Percentiles rank a stretch among this genome's conserved stretches.
Conservation (phyloP, 2,113 vertebrate species). For the Megaceryle maxima region DNA sequence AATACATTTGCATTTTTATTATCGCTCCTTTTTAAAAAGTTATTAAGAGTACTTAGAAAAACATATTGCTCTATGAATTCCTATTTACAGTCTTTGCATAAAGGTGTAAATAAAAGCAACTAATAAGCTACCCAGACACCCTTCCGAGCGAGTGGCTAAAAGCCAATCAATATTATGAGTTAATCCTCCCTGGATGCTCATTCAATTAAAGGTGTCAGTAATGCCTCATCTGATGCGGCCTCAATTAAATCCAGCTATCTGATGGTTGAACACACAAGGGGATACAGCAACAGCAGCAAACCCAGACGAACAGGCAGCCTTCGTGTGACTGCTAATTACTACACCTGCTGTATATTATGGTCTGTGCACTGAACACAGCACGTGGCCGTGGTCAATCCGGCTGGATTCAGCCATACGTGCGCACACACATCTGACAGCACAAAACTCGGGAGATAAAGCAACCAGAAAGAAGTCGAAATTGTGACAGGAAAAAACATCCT, state of each 20-base stretch:
- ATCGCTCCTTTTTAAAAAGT: slow-evolving; percentile 83
- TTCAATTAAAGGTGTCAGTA: slow-evolving; percentile 92
- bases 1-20: slow-evolving; percentile 86
- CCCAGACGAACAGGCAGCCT: slow-evolving; percentile 83
- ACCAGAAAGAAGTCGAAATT: slow-evolving; percentile 12
- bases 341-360: slow-evolving; percentile 87
- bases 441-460: slow-evolving; percentile 40
- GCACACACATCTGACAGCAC: background rate
- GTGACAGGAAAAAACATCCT: background rate
- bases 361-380: slow-evolving; percentile 75
- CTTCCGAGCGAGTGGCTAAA: slow-evolving; percentile 89
- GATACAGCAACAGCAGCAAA: slow-evolving; percentile 81
- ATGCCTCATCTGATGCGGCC: slow-evolving; percentile 90
- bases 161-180: slow-evolving; percentile 92
- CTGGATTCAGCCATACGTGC: background rate
- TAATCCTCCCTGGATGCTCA: slow-evolving; percentile 85
- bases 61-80: slow-evolving; percentile 82
- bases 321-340: slow-evolving; percentile 85
- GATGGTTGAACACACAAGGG: slow-evolving; percentile 84
- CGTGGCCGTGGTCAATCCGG: slow-evolving; percentile 66
- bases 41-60: slow-evolving; percentile 87
- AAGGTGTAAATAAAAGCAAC: slow-evolving; percentile 88
- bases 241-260: slow-evolving; percentile 90
- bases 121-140: slow-evolving; percentile 88
- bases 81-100: slow-evolving; percentile 83